These are phyloP conservation scores for Chlorodrepanis virens DNA, from an alignment of 2,113 vertebrate genomes.

Conservation along the genomic window DNA sequence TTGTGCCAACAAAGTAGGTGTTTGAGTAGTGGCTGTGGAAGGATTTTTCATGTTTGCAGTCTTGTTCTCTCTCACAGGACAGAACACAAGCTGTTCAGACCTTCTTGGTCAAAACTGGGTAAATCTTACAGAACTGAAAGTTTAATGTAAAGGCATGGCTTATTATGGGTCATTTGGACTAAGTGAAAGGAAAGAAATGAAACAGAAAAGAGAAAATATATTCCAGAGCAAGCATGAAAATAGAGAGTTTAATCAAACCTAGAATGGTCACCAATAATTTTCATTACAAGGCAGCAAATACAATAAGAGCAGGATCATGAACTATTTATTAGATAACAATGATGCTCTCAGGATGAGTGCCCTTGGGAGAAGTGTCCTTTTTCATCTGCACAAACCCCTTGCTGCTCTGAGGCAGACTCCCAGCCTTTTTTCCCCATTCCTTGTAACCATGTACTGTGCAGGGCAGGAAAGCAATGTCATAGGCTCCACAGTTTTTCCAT, in stretches of 20 bases:
- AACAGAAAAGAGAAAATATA: background rate
- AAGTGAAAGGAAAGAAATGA: background rate
- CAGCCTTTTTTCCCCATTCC: background rate
- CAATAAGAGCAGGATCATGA: background rate
- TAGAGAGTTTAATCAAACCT: background rate
- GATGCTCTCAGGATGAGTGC: background rate
- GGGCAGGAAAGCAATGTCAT: background rate
- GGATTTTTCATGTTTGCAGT: background rate
- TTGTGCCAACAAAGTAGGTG: slow-evolving; percentile 4
- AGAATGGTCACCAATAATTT: background rate
- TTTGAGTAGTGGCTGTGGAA: background rate
- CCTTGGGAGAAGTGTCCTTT: background rate
- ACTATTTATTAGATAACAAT: background rate
- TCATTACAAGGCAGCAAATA: background rate
- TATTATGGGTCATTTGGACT: background rate
- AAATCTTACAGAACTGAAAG: background rate
- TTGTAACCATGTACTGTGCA: background rate
- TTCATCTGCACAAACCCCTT: background rate
- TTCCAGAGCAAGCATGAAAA: background rate
- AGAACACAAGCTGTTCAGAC: background rate
- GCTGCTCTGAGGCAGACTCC: background rate
- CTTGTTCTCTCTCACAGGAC: background rate
- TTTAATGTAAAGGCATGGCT: background rate
- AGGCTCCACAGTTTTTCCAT: background rate
- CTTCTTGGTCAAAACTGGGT: background rate